Evolutionary conservation across 2,113 vertebrate species (phyloP), one percentile per base, ranked within the genome.

Genomic region (Cyanoderma ruficeps): DNA sequence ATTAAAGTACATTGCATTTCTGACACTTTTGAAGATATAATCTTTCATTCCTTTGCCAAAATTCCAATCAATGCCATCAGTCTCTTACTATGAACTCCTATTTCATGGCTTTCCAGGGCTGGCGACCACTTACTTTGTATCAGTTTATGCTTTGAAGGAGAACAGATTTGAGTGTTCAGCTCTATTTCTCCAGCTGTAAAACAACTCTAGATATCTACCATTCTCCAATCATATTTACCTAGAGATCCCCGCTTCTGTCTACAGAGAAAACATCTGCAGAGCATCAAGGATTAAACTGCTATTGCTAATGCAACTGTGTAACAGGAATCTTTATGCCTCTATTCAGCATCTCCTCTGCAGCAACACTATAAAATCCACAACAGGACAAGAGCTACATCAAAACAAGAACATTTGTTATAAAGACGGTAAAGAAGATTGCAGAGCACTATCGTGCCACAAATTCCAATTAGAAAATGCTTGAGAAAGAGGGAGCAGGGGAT

Each of bases 401-500:
- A 86, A 37, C 8, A 41, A 37, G 53, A 68, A 11, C 21, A 76
- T 37, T 77, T 27, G 7, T 37, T 22, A 44, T 15, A 8, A 44
- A 68, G 46, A 37, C 44, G 11, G 65, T 33, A 44, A 61, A 70
- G 53, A 25, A 91, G 30, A 72, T 15, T 46, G 31, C 55, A 50
- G 15, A 64, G 20, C 28, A 42, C 5, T 20, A 9, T 0, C 2
- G 6, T 1, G 0, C 4, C 60, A 52, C 33, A 41, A 68, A 27
- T 47, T 81, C 12, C 33, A 56, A 39, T 30, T 39, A 56, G 5
- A 12, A 70, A 67, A 86, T 28, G 27, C 13, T 41, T 25, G 27
- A 60, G 41, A 50, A 89, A 71, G 4, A 25, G 24, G 13, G 42
- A 33, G 10, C 0, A 0, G 1, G 0, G 1, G 16, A 16, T 44